phyloP scores from a whole-genome alignment of 2,888 invertebrate species.

The Hartigia nigra region DNA sequence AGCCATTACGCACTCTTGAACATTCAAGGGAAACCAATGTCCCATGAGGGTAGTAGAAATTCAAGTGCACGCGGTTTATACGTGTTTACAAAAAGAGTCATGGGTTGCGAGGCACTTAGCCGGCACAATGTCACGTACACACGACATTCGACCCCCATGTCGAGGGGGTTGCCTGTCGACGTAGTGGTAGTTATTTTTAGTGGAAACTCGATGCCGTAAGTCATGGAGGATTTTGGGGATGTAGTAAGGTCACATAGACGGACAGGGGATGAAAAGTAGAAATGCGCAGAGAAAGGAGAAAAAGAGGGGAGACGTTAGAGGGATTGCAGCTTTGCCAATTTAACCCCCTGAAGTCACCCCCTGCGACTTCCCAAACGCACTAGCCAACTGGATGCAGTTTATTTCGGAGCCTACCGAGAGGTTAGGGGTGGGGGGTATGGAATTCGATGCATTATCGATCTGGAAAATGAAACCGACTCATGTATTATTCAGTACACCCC shows the following conservation, averaged over 20 bases:
- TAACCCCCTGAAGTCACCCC: background rate
- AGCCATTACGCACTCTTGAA: background rate
- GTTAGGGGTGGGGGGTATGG: constrained; percentile 30
- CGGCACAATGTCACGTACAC: constrained; percentile 27
- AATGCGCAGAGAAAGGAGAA: background rate
- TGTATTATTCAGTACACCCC: constrained; percentile 43
- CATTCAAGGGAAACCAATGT: background rate
- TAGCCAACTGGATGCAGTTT: constrained; percentile 33
- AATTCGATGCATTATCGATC: constrained; percentile 38
- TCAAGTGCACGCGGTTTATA: background rate
- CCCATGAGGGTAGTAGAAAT: background rate
- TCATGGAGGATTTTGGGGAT: constrained; percentile 41
- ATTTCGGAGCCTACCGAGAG: constrained; percentile 37
- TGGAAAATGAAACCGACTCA: constrained; percentile 50
- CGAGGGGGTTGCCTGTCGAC: constrained; percentile 35
- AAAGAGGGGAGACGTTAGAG: background rate
- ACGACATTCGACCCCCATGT: constrained; percentile 40
- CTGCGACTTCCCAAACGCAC: background rate
- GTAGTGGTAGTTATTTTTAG: constrained; percentile 33
- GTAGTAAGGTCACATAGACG: constrained; percentile 3
- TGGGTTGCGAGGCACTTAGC: constrained; percentile 28
- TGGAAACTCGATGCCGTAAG: constrained; percentile 49
- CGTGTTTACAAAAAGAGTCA: background rate
- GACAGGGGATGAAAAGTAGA: background rate
- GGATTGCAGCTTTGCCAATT: background rate